A percentile compares a stretch with the other conserved stretches of the same genome.
Conservation (phyloP, 30 jellyfish, hydroid and myxozoan genomes). For the Aurelia aurita complex sp. Pacific region DNA sequence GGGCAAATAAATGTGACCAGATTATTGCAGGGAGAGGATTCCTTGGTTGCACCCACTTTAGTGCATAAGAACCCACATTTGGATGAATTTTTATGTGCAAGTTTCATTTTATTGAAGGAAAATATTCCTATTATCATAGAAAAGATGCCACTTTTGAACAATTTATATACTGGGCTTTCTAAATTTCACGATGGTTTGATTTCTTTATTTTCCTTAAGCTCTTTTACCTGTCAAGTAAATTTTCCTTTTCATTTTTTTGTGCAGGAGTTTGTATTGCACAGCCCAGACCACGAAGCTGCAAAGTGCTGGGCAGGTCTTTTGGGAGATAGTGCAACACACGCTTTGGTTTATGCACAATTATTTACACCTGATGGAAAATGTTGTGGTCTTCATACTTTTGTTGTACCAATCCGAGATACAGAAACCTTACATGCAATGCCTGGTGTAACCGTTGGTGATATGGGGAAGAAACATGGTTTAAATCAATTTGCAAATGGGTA, state of each 20-base stretch:
- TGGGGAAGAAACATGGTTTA: slow-evolving; percentile 92
- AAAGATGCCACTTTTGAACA: too few relatives aligned
- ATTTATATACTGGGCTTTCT: too few relatives aligned
- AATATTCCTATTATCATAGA: too few relatives aligned
- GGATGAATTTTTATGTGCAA: too few relatives aligned
- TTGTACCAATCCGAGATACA: slow-evolving; percentile 80
- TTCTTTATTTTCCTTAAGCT: too few relatives aligned
- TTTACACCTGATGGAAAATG: slow-evolving; percentile 92
- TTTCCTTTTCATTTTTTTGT: not conserved
- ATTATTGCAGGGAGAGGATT: too few relatives aligned
- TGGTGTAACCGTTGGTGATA: slow-evolving; percentile 93
- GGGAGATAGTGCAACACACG: slow-evolving; percentile 96
- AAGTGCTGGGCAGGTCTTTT: slow-evolving; percentile 97
- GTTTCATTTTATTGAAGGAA: too few relatives aligned
- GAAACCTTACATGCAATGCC: slow-evolving; percentile 74
- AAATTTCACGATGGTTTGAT: too few relatives aligned
- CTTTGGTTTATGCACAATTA: slow-evolving; percentile 91
- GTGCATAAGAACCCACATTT: too few relatives aligned
- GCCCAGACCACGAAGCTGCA: slow-evolving; percentile 88
- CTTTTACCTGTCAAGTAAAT: too few relatives aligned
- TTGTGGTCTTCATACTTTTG: slow-evolving; percentile 95
- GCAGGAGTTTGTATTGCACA: slow-evolving; percentile 85
- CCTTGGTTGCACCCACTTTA: too few relatives aligned
- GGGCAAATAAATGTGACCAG: too few relatives aligned
- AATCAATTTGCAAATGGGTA: slow-evolving; percentile 93